These are phyloP conservation scores for Cephus sareptanus DNA, from an alignment of 2,888 invertebrate genomes.

Conservation along the genomic window DNA sequence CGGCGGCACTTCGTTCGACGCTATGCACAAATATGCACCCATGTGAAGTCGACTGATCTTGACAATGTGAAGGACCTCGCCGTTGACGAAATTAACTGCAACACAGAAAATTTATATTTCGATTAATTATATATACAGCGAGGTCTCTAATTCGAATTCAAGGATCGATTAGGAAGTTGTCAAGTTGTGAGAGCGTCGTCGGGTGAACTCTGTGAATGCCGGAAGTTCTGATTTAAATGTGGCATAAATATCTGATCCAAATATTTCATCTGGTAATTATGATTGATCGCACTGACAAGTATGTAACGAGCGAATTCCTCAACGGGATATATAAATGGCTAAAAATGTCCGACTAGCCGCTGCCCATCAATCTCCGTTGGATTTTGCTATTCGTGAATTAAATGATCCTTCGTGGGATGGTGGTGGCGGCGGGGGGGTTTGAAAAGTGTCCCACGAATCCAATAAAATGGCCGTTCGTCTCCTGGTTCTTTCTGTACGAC, in stretches of 20 bases:
- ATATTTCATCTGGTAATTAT: too few relatives aligned
- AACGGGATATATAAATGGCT: background rate
- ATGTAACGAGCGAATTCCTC: background rate
- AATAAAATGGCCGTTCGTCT: conserved; percentile 2
- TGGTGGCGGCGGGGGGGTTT: conserved; percentile 17
- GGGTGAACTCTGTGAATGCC: background rate
- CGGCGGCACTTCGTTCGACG: conserved; percentile 92
- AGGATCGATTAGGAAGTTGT: background rate
- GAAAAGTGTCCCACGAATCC: conserved; percentile 11
- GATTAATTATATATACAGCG: background rate
- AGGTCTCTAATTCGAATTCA: background rate
- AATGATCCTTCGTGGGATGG: conserved; percentile 27
- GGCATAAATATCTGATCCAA: background rate
- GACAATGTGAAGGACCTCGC: conserved; percentile 85
- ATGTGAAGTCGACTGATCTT: conserved; percentile 92
- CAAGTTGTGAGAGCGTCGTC: background rate
- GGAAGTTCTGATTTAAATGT: background rate
- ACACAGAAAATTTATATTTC: conserved; percentile 31
- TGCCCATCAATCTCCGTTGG: conserved; percentile 11
- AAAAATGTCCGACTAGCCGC: background rate
- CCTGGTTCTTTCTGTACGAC: conserved; percentile 2
- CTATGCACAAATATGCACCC: conserved; percentile 93
- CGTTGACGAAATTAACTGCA: conserved; percentile 88
- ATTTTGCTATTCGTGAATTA: conserved; percentile 27
- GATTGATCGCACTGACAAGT: too few relatives aligned